phyloP scores from a whole-genome alignment of 2,113 vertebrate species.

The Gila orcuttii region DNA sequence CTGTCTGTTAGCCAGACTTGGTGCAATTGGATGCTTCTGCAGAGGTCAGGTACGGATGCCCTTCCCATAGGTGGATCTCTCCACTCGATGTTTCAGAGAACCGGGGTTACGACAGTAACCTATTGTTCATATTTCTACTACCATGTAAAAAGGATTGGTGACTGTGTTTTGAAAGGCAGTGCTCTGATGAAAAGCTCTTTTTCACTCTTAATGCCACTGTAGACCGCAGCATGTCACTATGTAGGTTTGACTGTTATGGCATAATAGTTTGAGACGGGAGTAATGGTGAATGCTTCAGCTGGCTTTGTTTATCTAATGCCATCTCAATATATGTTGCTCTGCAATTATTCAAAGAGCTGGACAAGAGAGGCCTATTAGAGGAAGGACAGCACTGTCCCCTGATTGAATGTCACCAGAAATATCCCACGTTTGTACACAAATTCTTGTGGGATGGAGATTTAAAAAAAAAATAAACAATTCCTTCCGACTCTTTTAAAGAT shows the following conservation, averaged over 20 bases:
- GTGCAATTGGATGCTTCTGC: no score
- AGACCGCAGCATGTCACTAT: conserved; percentile 7
- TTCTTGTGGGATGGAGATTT: background rate
- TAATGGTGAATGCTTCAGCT: conserved; percentile 66
- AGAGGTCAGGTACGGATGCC: no score
- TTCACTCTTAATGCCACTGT: conserved; percentile 27
- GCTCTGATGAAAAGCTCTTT: conserved; percentile 47
- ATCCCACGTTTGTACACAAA: conserved; percentile 7
- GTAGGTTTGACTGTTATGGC: conserved; percentile 34
- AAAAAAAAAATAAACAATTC: no score
- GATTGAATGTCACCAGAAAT: conserved; percentile 57
- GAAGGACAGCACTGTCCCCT: conserved; percentile 54
- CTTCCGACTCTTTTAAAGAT: no score
- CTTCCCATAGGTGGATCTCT: no score
- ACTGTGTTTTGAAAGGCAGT: conserved; percentile 44
- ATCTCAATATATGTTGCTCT: conserved; percentile 63
- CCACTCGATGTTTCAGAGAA: no score
- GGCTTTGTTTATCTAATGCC: conserved; percentile 67
- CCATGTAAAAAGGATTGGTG: conserved; percentile 32
- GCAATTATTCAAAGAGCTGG: conserved; percentile 63
- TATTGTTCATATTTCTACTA: conserved; percentile 24
- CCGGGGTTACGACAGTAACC: no score
- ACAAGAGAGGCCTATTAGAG: conserved; percentile 64
- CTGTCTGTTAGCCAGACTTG: no score
- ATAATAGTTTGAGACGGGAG: conserved; percentile 60